A percentile compares a stretch with the other conserved stretches of the same genome.
Conservation (phyloP, 2,113 vertebrate species). For the Jacana jacana region DNA sequence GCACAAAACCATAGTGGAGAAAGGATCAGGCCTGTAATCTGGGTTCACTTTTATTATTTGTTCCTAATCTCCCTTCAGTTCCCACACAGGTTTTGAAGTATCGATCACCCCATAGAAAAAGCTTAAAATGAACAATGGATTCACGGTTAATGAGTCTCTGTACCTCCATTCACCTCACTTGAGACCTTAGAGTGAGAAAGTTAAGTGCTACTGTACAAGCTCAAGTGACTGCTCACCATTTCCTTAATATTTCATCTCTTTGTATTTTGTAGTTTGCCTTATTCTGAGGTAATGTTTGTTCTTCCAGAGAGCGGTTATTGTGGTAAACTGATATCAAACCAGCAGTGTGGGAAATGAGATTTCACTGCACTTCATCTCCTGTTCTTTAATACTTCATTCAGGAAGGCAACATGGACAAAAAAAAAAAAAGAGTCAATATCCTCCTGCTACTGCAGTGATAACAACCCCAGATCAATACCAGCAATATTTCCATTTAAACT, state of each 20-base stretch:
- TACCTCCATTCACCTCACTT: not conserved
- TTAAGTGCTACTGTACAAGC: slow-evolving; percentile 36
- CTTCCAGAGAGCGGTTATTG: not conserved
- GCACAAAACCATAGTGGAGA: not conserved
- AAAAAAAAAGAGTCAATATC: not conserved
- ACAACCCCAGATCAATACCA: not conserved
- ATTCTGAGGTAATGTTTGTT: slow-evolving; percentile 53
- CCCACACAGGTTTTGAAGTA: not conserved
- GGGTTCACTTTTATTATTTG: not conserved
- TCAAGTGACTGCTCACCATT: slow-evolving; percentile 43
- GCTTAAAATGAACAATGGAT: slow-evolving; percentile 17
- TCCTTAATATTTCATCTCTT: slow-evolving; percentile 55
- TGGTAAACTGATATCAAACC: slow-evolving; percentile 28
- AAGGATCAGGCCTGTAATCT: not conserved
- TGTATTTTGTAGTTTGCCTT: slow-evolving; percentile 2
- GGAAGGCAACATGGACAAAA: not conserved
- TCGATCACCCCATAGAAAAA: not conserved
- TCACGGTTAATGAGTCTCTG: slow-evolving; percentile 26
- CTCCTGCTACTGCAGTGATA: not conserved
- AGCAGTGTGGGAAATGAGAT: slow-evolving; percentile 24
- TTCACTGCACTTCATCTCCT: not conserved
- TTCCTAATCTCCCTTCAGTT: not conserved
- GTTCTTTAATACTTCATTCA: not conserved
- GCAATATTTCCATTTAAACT: not conserved
- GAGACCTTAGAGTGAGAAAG: slow-evolving; percentile 30